A percentile compares a stretch with the other conserved stretches of the same genome.
Conservation (phyloP, 2,113 vertebrate genomes). For the Megaceryle maxima region DNA sequence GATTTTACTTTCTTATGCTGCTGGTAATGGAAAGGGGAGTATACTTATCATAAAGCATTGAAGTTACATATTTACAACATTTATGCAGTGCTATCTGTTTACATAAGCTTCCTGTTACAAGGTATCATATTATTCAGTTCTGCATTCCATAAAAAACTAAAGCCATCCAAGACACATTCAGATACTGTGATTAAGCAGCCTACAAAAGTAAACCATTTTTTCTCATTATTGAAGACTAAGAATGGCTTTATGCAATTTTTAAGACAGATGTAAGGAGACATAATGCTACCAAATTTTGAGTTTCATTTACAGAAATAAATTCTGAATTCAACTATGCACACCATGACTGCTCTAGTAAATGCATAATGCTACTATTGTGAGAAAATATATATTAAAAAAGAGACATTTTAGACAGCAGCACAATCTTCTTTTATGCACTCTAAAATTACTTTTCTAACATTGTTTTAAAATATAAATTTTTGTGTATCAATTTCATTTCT, state of each 20-base stretch:
- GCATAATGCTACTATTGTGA: neutral
- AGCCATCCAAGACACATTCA: neutral
- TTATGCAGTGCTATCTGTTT: neutral
- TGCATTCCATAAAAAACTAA: neutral
- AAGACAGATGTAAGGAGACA: neutral
- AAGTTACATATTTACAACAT: neutral
- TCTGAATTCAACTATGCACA: neutral
- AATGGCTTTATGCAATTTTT: neutral
- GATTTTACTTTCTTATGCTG: neutral
- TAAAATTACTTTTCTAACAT: neutral
- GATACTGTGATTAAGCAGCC: neutral
- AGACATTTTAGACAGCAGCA: neutral
- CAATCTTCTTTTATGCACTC: neutral
- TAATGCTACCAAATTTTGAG: neutral
- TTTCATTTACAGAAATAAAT: neutral
- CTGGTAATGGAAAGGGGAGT: neutral
- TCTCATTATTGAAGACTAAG: neutral
- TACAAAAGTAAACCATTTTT: neutral
- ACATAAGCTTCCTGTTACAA: neutral
- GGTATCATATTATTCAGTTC: neutral
- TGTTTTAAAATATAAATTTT: neutral
- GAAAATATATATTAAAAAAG: neutral
- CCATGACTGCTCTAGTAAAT: neutral
- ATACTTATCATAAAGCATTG: neutral
- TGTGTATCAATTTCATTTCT: neutral